Evolutionary conservation across 2,888 invertebrate genomes (phyloP), one percentile per base, ranked within the genome.

Genomic region (Tachina grossa): DNA sequence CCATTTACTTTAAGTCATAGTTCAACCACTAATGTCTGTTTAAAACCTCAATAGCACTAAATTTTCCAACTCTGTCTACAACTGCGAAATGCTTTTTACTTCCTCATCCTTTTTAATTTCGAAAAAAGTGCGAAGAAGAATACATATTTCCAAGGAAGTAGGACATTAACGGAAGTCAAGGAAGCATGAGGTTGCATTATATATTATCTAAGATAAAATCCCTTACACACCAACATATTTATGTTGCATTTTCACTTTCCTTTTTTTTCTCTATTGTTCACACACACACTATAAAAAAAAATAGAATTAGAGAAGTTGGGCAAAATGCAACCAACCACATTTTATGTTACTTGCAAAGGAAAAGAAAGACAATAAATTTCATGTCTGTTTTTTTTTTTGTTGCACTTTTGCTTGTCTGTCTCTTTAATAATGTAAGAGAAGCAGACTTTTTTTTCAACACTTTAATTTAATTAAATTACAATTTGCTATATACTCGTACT

Each of bases 171-270:
- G 79, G 75, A 84, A 75, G 65, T 78, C 31, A 13, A 49, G 57
- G 61, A 65, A 80, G 69, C 57, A 45, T 71, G 75, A 75, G 69
- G 74, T 80, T 84, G 71, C 49, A 75, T 69, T 68, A 59, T 65
- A 57, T 75, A 51, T 82, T 80, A 53, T 71, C 75, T 47, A 59
- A n/a, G 49, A 57, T 16, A 59, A 39, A 19, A 53, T 47, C 49
- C 10, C n/a, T 47, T 9, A 55, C 19, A 49, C 14, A 9, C 13
- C 11, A n/a, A 16, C 11, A 39, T 39, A 39, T 39, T 49, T 49
- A 19, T 47, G 65, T 63, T 83, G 68, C 79, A 79, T 84, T 84
- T 84, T 79, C 83, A 84, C 83, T 84, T 84, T 84, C 74, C 69
- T 79, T 79, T 83, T 66, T 69, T 57, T 6, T 31, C 31, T 68